Conservation (phyloP, 2,797 vertebrate genomes). For the Clarias platycephalus region DNA sequence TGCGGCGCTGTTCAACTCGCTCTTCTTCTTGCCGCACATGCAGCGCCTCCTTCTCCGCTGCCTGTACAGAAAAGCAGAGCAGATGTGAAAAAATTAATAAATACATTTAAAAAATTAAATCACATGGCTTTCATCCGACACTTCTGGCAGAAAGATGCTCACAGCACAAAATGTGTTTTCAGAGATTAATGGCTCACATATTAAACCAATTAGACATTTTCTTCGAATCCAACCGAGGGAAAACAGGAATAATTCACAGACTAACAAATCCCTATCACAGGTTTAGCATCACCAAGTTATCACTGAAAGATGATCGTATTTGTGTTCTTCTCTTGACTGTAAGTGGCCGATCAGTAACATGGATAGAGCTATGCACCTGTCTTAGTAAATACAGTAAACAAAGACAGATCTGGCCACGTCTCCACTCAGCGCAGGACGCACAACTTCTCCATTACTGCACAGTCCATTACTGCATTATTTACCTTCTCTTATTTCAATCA, state of each 20-base stretch:
- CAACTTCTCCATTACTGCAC: not conserved
- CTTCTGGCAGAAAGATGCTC: not conserved
- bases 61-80: conserved; percentile 68
- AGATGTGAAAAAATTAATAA: not conserved
- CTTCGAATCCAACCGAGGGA: not conserved
- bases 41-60: conserved; percentile 87
- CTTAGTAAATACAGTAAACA: not conserved
- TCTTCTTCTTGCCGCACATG: conserved; percentile 83
- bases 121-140: no score
- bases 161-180: not conserved
- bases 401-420: not conserved
- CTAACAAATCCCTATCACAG: not conserved
- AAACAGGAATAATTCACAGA: not conserved
- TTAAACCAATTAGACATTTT: no score
- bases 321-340: not conserved
- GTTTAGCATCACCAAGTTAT: not conserved
- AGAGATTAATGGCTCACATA: not conserved
- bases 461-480: not conserved
- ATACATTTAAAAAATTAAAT: no score
- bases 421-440: not conserved
- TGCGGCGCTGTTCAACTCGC: conserved; percentile 80
- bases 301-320: conserved; percentile 9
- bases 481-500: not conserved
- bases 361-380: not conserved
- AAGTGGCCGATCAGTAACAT: not conserved